These are phyloP conservation scores for Pangasius sanitwongsei DNA, from an alignment of 2,797 vertebrate genomes.

Conservation along the genomic window DNA sequence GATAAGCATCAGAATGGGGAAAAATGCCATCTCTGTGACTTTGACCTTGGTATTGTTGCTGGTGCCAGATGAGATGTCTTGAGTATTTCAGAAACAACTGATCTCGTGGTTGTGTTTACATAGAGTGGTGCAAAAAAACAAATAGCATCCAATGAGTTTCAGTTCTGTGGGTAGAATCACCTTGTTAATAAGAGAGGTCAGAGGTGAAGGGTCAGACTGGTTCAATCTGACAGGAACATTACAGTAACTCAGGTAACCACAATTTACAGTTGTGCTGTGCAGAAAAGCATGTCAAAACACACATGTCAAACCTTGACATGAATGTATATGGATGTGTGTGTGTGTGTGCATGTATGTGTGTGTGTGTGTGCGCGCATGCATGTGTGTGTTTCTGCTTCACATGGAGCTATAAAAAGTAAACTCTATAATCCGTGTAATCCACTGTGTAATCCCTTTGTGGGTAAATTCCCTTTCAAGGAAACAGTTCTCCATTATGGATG, in stretches of 20 bases:
- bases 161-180: not conserved
- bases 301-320: not conserved
- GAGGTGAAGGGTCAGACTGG: not conserved
- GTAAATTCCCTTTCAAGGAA: constrained; percentile 48
- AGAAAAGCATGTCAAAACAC: not conserved
- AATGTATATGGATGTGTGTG: not conserved
- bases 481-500: constrained; percentile 46
- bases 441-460: constrained; percentile 48
- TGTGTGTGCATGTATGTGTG: not conserved
- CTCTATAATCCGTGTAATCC: constrained; percentile 46
- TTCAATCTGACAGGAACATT: not conserved
- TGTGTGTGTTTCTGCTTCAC: constrained; percentile 9
- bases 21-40: not conserved
- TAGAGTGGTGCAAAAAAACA: not conserved
- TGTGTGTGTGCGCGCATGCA: not conserved
- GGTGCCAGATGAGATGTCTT: not conserved
- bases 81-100: not conserved
- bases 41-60: not conserved
- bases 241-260: not conserved
- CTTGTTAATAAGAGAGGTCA: not conserved
- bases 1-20: not conserved
- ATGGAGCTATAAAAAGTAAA: constrained; percentile 40
- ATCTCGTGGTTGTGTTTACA: not conserved
- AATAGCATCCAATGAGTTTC: not conserved
- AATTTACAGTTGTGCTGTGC: not conserved